These are phyloP conservation scores for Lapara coniferarum DNA, from an alignment of 2,888 invertebrate genomes.

Conservation along the genomic window DNA sequence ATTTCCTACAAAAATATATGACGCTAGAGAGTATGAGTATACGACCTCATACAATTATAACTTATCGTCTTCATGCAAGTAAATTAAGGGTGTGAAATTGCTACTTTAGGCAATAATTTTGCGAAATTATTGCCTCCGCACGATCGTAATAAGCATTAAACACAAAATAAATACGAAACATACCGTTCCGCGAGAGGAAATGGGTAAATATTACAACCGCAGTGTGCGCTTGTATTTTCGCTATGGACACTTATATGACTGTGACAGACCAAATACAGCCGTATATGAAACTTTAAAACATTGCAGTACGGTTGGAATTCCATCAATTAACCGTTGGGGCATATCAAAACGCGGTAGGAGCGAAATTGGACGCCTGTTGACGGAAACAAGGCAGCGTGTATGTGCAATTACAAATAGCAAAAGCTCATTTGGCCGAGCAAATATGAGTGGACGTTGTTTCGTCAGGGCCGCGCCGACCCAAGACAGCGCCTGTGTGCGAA, in stretches of 20 bases:
- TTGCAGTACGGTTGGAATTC: slow-evolving; percentile 33
- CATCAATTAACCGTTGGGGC: slow-evolving; percentile 28
- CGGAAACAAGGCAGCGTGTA: slow-evolving; percentile 53
- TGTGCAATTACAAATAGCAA: slow-evolving; percentile 43
- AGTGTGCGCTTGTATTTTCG: slow-evolving; percentile 45
- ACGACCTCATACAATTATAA: slow-evolving; percentile 6
- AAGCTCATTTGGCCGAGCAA: slow-evolving; percentile 20
- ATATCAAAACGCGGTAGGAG: slow-evolving; percentile 37
- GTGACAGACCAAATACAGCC: slow-evolving; percentile 29
- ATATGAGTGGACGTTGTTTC: slow-evolving; percentile 4
- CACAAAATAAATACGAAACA: slow-evolving; percentile 43
- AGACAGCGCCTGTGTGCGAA: too few relatives aligned
- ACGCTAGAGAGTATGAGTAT: background rate
- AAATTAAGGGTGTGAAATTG: slow-evolving; percentile 14
- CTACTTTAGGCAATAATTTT: slow-evolving; percentile 18
- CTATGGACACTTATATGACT: slow-evolving; percentile 48
- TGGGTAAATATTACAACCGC: slow-evolving; percentile 53
- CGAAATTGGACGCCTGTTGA: slow-evolving; percentile 47
- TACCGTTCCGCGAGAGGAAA: slow-evolving; percentile 44
- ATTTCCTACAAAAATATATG: too few relatives aligned
- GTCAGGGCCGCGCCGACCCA: too few relatives aligned
- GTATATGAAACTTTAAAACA: slow-evolving; percentile 32
- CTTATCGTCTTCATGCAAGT: slow-evolving; percentile 19
- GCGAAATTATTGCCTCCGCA: slow-evolving; percentile 9
- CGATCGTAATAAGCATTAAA: slow-evolving; percentile 35